These are phyloP conservation scores for Sturnus vulgaris DNA, from an alignment of 2,113 vertebrate genomes.

Conservation along the genomic window DNA sequence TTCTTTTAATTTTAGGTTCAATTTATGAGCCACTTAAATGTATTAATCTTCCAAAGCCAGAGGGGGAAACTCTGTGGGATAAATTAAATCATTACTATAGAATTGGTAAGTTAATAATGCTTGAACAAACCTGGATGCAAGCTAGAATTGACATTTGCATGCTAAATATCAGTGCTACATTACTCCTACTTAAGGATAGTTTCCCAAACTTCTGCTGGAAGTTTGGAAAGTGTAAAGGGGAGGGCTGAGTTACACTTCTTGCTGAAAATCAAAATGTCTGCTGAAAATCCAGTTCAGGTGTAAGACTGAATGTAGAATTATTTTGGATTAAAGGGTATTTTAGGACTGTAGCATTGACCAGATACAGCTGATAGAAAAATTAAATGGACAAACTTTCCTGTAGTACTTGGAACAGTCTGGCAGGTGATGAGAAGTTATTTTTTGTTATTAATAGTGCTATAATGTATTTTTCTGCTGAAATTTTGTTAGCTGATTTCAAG, in stretches of 20 bases:
- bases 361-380: background rate
- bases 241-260: background rate
- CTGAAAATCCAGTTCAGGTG: background rate
- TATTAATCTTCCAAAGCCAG: slow-evolving; percentile 78
- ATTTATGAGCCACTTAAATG: slow-evolving; percentile 95
- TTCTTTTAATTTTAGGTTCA: slow-evolving; percentile 77
- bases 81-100: slow-evolving; percentile 91
- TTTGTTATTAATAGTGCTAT: background rate
- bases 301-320: background rate
- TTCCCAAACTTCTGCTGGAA: background rate
- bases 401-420: background rate
- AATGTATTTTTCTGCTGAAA: background rate
- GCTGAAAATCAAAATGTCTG: background rate
- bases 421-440: background rate
- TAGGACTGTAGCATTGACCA: background rate
- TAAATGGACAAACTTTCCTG: background rate
- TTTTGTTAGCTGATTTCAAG: background rate
- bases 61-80: slow-evolving; percentile 87
- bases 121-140: background rate
- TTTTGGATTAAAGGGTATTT: background rate
- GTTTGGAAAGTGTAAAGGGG: background rate
- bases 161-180: background rate
- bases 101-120: slow-evolving; percentile 79
- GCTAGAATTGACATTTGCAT: background rate
- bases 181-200: background rate